phyloP scores from a whole-genome alignment of 2,797 vertebrate genomes.

The Arremon brunneinucha region DNA sequence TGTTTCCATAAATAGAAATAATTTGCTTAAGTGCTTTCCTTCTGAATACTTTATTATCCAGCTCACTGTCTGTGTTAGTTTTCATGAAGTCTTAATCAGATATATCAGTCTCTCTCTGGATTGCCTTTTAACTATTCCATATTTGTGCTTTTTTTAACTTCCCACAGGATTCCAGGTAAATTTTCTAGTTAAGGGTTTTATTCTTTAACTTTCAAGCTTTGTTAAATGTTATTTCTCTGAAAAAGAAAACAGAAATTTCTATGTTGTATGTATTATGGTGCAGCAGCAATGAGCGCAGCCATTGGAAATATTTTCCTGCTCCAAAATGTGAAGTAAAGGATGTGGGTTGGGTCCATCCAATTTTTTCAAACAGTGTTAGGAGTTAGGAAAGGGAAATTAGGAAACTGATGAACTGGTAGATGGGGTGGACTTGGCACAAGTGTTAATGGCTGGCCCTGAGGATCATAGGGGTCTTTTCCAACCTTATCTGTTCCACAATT shows the following conservation, averaged over 20 bases:
- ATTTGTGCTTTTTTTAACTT: neutral
- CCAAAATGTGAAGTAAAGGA: neutral
- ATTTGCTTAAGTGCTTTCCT: constrained; percentile 31
- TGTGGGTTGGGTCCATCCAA: neutral
- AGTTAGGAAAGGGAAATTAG: neutral
- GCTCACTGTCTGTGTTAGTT: constrained; percentile 39
- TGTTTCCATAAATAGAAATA: constrained; percentile 52
- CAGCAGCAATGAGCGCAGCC: neutral
- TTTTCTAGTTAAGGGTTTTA: neutral
- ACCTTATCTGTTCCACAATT: neutral
- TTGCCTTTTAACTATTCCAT: constrained; percentile 27
- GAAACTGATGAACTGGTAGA: neutral
- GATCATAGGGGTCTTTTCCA: neutral
- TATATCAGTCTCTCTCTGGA: constrained; percentile 23
- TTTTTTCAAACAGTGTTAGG: neutral
- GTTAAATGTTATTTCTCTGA: neutral
- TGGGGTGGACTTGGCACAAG: neutral
- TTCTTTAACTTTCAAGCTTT: neutral
- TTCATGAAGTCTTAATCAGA: constrained; percentile 62
- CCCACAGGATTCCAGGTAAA: neutral
- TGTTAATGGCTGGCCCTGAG: neutral
- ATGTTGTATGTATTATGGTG: neutral
- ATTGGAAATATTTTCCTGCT: neutral
- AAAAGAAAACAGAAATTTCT: neutral
- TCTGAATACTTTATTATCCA: constrained; percentile 54